A percentile compares a stretch with the other conserved stretches of the same genome.
Evolutionary conservation across 2,113 vertebrate genomes (phyloP).

Genomic region (Globicephala melas): DNA sequence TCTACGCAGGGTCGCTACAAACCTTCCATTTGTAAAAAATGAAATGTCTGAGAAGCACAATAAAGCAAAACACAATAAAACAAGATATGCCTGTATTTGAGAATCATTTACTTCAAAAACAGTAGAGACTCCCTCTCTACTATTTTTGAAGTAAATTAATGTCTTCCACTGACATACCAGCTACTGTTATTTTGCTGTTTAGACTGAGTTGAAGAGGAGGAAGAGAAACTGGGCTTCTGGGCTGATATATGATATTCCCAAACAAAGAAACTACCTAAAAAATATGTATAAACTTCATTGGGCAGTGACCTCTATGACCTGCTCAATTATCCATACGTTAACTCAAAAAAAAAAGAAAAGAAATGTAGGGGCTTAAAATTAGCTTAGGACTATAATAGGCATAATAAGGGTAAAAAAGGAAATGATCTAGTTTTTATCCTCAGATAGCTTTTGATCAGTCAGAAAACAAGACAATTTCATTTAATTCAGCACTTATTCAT

Average conservation of each 20-base stretch:
- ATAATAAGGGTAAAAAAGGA: not conserved
- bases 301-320: not conserved
- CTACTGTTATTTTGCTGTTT: not conserved
- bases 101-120: not conserved
- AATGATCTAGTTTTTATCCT: not conserved
- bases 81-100: not conserved
- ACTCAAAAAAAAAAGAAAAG: not conserved
- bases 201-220: not conserved
- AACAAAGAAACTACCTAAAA: not conserved
- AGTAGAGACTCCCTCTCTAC: not conserved
- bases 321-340: not conserved
- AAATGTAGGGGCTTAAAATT: too few species aligned
- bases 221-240: not conserved
- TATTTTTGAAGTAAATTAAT: not conserved
- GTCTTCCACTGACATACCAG: not conserved
- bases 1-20: not conserved
- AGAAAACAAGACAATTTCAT: not conserved
- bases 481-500: not conserved
- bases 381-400: too few species aligned
- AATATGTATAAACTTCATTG: not conserved
- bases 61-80: not conserved
- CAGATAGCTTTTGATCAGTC: not conserved
- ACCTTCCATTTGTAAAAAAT: not conserved
- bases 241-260: not conserved
- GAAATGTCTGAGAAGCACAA: not conserved